Evolutionary conservation across 2,797 vertebrate genomes (phyloP).

Genomic region (Oreochromis grahami): DNA sequence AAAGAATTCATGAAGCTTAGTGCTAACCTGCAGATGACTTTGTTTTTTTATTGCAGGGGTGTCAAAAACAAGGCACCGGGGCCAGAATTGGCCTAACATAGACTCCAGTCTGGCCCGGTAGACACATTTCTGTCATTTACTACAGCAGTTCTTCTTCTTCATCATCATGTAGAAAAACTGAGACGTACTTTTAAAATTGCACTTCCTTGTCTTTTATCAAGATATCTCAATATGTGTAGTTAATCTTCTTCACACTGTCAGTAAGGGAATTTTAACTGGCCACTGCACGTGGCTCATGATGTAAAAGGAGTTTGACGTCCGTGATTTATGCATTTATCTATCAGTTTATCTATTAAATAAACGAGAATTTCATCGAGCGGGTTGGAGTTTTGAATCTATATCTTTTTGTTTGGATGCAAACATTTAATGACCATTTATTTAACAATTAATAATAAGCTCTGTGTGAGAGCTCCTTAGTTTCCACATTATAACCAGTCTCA

Average conservation of each 20-base stretch:
- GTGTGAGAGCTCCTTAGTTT: background rate
- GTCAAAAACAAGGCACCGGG: background rate
- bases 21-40: background rate
- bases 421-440: background rate
- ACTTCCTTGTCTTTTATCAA: background rate
- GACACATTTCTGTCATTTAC: background rate
- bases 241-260: background rate
- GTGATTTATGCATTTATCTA: background rate
- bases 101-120: background rate
- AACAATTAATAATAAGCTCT: background rate
- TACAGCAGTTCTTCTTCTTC: background rate
- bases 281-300: background rate
- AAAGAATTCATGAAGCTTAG: background rate
- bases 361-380: rapidly evolving
- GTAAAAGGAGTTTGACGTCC: background rate
- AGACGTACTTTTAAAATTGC: background rate
- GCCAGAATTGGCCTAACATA: background rate
- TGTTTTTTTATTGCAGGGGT: background rate
- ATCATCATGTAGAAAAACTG: background rate
- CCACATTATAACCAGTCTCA: background rate
- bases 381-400: background rate
- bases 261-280: background rate
- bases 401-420: background rate
- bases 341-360: background rate
- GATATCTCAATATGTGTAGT: background rate